Evolutionary conservation across 2,113 vertebrate species (phyloP).

Genomic region (Oceanodroma tethys): DNA sequence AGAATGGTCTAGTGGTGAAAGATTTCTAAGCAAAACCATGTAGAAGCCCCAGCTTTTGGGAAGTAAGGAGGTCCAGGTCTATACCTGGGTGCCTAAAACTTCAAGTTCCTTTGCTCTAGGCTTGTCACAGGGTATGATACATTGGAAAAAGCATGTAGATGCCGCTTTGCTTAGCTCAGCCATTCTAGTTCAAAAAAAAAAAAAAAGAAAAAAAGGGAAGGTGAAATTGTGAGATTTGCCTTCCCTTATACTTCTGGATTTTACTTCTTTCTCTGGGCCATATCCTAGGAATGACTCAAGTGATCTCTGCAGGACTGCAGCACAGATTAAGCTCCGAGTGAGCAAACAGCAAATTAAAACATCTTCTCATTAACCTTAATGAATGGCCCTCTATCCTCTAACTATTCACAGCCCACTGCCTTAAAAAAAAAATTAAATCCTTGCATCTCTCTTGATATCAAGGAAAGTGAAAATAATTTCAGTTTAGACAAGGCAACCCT

Average conservation of each 20-base stretch:
- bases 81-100: not conserved
- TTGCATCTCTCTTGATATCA: not conserved
- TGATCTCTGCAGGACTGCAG: not conserved
- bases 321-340: not conserved
- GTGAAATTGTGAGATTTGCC: not conserved
- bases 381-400: not conserved
- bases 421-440: not conserved
- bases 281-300: not conserved
- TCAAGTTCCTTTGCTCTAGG: not conserved
- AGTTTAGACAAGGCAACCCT: not conserved
- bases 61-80: not conserved
- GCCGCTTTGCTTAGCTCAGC: not conserved
- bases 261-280: not conserved
- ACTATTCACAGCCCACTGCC: not conserved
- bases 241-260: not conserved
- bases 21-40: not conserved
- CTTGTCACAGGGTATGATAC: not conserved
- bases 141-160: not conserved
- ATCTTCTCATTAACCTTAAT: not conserved
- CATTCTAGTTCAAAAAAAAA: not conserved
- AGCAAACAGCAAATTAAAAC: not conserved
- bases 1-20: not conserved
- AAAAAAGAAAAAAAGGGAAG: not conserved
- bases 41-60: not conserved
- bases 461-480: not conserved